Conservation (phyloP, 2,797 vertebrate species). For the Enoplosus armatus region DNA sequence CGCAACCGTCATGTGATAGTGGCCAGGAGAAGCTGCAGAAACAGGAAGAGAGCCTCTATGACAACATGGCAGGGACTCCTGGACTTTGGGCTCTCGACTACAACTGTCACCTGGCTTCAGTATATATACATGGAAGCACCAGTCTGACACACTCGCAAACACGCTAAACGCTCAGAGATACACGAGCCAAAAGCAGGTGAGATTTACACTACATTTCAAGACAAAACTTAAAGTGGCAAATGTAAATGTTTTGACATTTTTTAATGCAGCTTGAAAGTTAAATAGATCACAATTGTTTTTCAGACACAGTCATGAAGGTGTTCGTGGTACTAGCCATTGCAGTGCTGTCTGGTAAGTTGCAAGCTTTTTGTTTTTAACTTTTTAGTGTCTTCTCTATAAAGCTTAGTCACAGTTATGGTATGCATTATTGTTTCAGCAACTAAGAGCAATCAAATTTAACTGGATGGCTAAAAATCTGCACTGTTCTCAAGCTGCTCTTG, state of each 20-base stretch:
- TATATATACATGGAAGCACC: slow-evolving; percentile 73
- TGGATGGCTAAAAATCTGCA: not conserved
- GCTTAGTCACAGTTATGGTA: not conserved
- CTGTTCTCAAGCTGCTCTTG: not conserved
- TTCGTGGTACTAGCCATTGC: slow-evolving; percentile 74
- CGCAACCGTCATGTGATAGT: slow-evolving; percentile 50
- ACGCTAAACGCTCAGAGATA: slow-evolving; percentile 38
- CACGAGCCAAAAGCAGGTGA: slow-evolving; percentile 66
- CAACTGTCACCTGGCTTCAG: slow-evolving; percentile 69
- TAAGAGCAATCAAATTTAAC: not conserved
- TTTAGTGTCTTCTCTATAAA: not conserved
- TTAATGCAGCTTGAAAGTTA: not conserved
- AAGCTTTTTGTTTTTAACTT: not conserved
- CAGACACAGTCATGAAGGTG: slow-evolving; percentile 79
- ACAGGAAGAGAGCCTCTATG: slow-evolving; percentile 58
- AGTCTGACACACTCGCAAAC: slow-evolving; percentile 47
- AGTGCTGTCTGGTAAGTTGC: slow-evolving; percentile 78
- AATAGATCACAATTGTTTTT: slow-evolving; percentile 36
- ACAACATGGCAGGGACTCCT: slow-evolving; percentile 84
- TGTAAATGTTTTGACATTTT: not conserved
- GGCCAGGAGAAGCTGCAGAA: slow-evolving; percentile 25
- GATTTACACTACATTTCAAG: slow-evolving; percentile 34
- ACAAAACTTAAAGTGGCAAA: not conserved
- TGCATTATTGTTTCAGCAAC: not conserved
- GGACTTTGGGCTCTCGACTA: slow-evolving; percentile 82